These are phyloP conservation scores for Dicranocentrus wangi DNA, from an alignment of 2,888 invertebrate genomes.

Conservation along the genomic window DNA sequence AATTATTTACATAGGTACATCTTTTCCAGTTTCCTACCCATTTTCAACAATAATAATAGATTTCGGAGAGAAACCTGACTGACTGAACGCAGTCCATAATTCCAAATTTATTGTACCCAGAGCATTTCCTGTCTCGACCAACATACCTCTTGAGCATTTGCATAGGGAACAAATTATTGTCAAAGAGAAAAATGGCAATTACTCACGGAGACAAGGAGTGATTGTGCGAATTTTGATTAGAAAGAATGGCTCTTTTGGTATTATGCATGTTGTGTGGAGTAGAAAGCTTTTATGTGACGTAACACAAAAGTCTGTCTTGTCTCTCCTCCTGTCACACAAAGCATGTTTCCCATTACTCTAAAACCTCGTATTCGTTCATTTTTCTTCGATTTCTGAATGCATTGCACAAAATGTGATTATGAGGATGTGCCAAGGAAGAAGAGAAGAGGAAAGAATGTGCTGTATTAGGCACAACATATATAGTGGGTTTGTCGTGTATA, in stretches of 20 bases:
- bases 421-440: conserved; percentile 6
- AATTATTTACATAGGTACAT: too few relatives aligned
- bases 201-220: conserved; percentile 56
- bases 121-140: too few relatives aligned
- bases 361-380: conserved; percentile 1
- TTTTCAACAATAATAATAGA: too few relatives aligned
- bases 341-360: neutral
- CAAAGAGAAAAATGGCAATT: conserved; percentile 7
- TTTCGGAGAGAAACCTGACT: too few relatives aligned
- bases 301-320: neutral
- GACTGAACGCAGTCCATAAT: too few relatives aligned
- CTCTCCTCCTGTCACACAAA: conserved; percentile 13
- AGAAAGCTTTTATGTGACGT: neutral
- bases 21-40: too few relatives aligned
- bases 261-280: neutral
- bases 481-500: neutral
- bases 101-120: too few relatives aligned
- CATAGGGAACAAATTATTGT: conserved; percentile 25
- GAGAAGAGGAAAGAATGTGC: neutral
- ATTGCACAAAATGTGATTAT: conserved; percentile 7
- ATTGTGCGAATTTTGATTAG: conserved; percentile 68
- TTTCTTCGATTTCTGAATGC: neutral
- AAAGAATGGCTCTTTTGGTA: neutral
- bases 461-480: neutral
- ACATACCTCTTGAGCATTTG: too few relatives aligned